Percentiles rank a stretch among this genome's conserved stretches.
Evolutionary conservation across 2,888 invertebrate species (phyloP).

Genomic region (Drosophila bunnanda): DNA sequence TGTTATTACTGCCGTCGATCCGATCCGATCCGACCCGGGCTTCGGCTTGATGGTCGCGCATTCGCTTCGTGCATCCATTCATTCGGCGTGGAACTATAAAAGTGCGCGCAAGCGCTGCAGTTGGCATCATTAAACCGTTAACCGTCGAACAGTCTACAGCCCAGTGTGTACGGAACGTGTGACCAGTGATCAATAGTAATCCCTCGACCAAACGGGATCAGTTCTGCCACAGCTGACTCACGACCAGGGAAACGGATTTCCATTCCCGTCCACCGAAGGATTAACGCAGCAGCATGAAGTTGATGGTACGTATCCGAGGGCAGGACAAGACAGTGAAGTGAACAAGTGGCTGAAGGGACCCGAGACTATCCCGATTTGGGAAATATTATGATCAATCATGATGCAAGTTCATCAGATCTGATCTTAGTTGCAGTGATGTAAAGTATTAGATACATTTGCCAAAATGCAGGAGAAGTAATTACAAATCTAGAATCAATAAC

Average conservation of each 20-base stretch:
- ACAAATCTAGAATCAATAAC: background rate
- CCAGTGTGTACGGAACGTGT: constrained; percentile 66
- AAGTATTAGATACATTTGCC: background rate
- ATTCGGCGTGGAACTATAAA: constrained; percentile 81
- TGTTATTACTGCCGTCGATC: constrained; percentile 65
- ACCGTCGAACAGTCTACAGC: constrained; percentile 75
- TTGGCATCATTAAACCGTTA: constrained; percentile 85
- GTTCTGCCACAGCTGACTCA: constrained; percentile 45
- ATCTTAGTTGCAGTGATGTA: background rate
- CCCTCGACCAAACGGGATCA: constrained; percentile 48
- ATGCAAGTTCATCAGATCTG: background rate
- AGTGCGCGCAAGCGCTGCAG: constrained; percentile 81
- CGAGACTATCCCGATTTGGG: background rate
- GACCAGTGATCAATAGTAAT: constrained; percentile 54
- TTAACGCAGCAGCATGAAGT: constrained; percentile 78
- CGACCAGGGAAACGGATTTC: constrained; percentile 52
- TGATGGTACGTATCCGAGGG: constrained; percentile 81
- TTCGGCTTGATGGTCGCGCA: constrained; percentile 31
- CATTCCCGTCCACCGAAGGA: constrained; percentile 50
- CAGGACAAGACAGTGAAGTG: constrained; percentile 37
- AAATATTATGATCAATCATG: background rate
- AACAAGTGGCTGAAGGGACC: constrained; percentile 18
- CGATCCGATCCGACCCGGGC: constrained; percentile 35
- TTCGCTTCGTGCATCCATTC: constrained; percentile 59
- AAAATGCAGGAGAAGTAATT: background rate